Base-by-base conservation (phyloP, 1,140 invertebrate genomes). In the Drosophila mojavensis region DNA sequence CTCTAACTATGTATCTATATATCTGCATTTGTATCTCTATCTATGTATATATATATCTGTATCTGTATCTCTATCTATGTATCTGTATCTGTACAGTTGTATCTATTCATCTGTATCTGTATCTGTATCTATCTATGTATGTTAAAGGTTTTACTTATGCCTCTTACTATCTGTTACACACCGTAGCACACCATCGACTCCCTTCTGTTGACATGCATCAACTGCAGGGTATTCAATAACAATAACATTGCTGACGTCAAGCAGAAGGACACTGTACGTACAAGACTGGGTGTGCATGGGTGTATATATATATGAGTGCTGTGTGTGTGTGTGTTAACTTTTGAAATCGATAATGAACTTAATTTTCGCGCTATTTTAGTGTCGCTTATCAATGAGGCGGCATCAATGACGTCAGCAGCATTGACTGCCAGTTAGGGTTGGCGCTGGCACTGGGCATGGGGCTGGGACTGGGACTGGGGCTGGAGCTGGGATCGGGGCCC, bases 281-380 rank as follows among this genome's bases (percentile, higher is more conserved):
- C 6, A 15, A 10, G 43, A 17, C n/a, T 17, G 43, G n/a, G 13
- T 43, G 41, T 43, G 41, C 3, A 13, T 15, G 41, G 15, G 41
- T 43, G 41, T 15, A 13, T 43, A 13, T 7, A 61, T 24, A 41
- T 61, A 43, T 43, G 41, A n/a, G 24, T 11, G 15, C 10, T 3
- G 48, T 11, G 15, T 4, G 7, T 30, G 5, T 15, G 17, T 24
- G 15, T 53, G 50, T 54, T 11, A 58, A 43, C 24, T 66, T 66
- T 36, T 51, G 58, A 51, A 86, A 90, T 90, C 84, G 84, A 88
- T 89, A 83, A 82, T 67, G 51, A 88, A 88, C 77, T 81, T 89
- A 78, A 84, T 89, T 89, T 84, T 81, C 61, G 59, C 75, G 65
- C 72, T 63, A 83, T 66, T 84, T 78, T 64, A 66, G 71, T 64